Evolutionary conservation across 1,140 invertebrate genomes (phyloP).

Genomic region (Ceratosolen solmsi): DNA sequence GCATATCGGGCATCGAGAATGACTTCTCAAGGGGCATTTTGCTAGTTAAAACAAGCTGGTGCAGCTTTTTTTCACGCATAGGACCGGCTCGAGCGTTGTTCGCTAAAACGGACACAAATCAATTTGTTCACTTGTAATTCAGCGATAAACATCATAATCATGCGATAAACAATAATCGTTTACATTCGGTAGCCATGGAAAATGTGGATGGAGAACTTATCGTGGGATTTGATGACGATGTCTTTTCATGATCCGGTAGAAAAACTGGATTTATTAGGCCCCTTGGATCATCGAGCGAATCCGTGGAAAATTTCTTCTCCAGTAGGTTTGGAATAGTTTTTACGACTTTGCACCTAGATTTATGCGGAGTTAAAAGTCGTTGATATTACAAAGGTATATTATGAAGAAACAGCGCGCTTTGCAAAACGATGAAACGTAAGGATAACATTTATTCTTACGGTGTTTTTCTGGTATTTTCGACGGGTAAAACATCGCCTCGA

Average conservation of each 20-base stretch:
- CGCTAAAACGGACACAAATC: background rate
- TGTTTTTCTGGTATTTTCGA: conserved; percentile 56
- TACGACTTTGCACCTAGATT: conserved; percentile 50
- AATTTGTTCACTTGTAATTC: background rate
- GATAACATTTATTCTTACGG: conserved; percentile 58
- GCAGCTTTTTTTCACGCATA: conserved; percentile 57
- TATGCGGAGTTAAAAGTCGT: background rate
- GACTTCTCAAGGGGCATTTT: conserved; percentile 83
- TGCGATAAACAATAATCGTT: background rate
- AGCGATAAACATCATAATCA: background rate
- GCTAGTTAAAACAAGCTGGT: conserved; percentile 62
- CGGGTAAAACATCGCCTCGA: conserved; percentile 74
- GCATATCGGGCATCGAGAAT: conserved; percentile 87
- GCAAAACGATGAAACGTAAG: background rate
- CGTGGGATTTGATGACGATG: conserved; percentile 56
- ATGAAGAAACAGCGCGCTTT: background rate
- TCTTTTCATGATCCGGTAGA: conserved; percentile 58
- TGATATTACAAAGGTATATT: no score
- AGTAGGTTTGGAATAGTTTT: conserved; percentile 52
- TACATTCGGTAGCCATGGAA: conserved; percentile 56
- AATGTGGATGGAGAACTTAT: conserved; percentile 54
- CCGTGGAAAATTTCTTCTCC: conserved; percentile 53
- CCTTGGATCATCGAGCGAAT: conserved; percentile 48
- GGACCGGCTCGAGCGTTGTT: conserved; percentile 1
- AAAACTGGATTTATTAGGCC: conserved; percentile 65